phyloP scores from a whole-genome alignment of 2,797 vertebrate genomes.

The Liparis tanakae region DNA sequence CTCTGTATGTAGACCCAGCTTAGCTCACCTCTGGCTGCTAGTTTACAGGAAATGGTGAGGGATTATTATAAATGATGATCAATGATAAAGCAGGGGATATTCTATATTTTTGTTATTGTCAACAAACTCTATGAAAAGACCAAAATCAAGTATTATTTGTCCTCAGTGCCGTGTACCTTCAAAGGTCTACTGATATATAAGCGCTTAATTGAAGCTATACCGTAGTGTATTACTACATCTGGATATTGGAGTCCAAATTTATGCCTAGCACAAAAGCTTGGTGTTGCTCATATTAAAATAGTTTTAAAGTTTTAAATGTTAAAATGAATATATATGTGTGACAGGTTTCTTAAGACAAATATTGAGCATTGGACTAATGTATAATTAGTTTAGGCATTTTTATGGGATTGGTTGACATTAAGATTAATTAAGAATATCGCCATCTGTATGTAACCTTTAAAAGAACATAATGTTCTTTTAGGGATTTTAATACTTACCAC shows the following conservation, averaged over 20 bases:
- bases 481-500: constrained; percentile 3
- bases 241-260: background rate
- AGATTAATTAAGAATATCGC: background rate
- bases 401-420: constrained; percentile 6
- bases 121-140: constrained; percentile 11
- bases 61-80: background rate
- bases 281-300: background rate
- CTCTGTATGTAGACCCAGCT: constrained; percentile 13
- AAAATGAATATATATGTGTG: too few relatives aligned
- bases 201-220: background rate
- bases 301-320: background rate
- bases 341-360: background rate
- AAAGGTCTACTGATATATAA: background rate
- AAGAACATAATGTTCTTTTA: constrained; percentile 11
- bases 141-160: background rate
- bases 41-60: constrained; percentile 6
- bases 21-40: constrained; percentile 10
- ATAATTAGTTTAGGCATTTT: constrained; percentile 29
- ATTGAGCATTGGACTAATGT: background rate
- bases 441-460: background rate
- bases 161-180: background rate
- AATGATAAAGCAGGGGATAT: background rate
- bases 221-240: background rate
- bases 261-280: background rate
- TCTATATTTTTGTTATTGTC: background rate